Conservation (phyloP, 2,113 vertebrate genomes). For the Trogon melanurus region DNA sequence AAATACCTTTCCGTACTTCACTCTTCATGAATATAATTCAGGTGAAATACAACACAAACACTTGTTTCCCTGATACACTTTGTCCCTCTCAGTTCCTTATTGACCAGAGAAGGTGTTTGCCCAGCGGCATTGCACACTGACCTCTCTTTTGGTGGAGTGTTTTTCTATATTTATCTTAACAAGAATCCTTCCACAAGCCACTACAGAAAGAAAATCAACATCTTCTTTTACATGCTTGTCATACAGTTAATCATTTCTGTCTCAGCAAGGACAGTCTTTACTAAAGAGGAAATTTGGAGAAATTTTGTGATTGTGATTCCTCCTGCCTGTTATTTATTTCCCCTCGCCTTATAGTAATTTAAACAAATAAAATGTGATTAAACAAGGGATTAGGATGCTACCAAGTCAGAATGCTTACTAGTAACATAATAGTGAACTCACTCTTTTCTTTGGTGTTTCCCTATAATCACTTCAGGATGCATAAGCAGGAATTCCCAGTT, state of each 20-base stretch:
- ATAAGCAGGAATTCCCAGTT: background rate
- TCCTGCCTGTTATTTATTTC: background rate
- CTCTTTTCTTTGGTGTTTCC: background rate
- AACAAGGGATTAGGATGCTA: background rate
- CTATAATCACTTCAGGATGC: background rate
- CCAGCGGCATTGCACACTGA: background rate
- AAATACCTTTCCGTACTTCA: background rate
- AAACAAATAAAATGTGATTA: background rate
- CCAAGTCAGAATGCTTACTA: background rate
- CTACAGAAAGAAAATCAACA: background rate
- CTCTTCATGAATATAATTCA: background rate
- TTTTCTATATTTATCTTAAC: background rate
- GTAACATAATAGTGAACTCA: background rate
- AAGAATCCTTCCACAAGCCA: background rate
- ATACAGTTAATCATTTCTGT: background rate
- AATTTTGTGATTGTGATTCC: background rate
- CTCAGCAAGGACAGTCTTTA: background rate
- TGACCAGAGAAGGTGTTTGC: background rate
- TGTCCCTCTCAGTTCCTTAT: fast-evolving
- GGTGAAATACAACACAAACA: background rate
- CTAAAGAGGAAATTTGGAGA: background rate
- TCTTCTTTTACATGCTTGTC: background rate
- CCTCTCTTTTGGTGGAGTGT: background rate
- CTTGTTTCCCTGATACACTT: background rate
- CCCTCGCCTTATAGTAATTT: background rate